Conservation (phyloP, 2,888 invertebrate genomes). For the Aspidiotus rigidus region DNA sequence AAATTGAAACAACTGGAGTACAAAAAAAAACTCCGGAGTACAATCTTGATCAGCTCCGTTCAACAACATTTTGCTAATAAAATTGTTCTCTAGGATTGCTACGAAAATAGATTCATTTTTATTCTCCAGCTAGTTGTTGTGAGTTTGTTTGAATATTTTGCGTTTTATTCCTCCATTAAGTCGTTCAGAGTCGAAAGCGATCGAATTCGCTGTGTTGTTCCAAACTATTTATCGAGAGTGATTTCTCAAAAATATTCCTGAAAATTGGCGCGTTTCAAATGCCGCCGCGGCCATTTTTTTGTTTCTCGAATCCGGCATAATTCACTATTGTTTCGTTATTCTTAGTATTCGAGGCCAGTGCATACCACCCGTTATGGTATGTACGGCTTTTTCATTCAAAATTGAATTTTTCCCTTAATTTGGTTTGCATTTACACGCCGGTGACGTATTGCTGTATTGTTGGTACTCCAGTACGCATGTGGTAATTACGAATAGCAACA, state of each 20-base stretch:
- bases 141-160: not conserved
- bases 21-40: no score
- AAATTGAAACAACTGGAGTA: no score
- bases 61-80: no score
- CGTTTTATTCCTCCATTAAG: constrained; percentile 5
- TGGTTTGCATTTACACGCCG: not conserved
- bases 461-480: constrained; percentile 16
- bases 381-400: not conserved
- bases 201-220: not conserved
- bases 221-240: not conserved
- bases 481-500: constrained; percentile 18
- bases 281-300: constrained; percentile 22
- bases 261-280: constrained; percentile 13
- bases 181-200: not conserved
- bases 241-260: not conserved
- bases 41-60: no score
- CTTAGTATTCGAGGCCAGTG: constrained; percentile 25
- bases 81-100: no score
- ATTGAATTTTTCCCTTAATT: not conserved
- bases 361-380: not conserved
- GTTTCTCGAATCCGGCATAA: constrained; percentile 7
- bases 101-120: constrained; percentile 6
- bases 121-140: not conserved
- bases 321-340: constrained; percentile 20
- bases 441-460: constrained; percentile 11